A percentile compares a stretch with the other conserved stretches of the same genome.
Evolutionary conservation across 2,888 invertebrate genomes (phyloP).

Genomic region (Acanthococcus lagerstroemiae): DNA sequence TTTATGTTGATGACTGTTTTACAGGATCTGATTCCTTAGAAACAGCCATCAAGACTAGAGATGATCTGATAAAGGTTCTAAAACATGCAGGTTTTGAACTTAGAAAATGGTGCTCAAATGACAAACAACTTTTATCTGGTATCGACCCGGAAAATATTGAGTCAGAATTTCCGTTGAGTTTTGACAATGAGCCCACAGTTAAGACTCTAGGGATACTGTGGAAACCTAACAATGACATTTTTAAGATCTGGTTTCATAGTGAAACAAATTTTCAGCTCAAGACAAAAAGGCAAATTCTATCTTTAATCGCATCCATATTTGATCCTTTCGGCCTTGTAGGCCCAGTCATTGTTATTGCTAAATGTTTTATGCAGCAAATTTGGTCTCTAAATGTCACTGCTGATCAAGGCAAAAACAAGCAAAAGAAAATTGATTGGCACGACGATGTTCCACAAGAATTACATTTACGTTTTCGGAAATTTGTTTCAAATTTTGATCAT

Average conservation of each 20-base stretch:
- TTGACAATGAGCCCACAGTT: not conserved
- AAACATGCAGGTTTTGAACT: not conserved
- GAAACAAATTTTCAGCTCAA: not conserved
- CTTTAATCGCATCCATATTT: not conserved
- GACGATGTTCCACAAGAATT: not conserved
- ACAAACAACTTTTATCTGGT: not conserved
- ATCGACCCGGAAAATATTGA: not conserved
- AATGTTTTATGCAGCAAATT: not conserved
- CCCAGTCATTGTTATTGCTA: not conserved
- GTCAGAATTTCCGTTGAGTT: not conserved
- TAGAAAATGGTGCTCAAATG: not conserved
- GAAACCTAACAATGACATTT: not conserved
- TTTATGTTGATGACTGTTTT: not conserved
- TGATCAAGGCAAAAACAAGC: not conserved
- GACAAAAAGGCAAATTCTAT: not conserved
- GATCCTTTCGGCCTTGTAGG: not conserved
- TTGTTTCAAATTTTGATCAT: too few species aligned
- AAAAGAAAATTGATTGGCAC: not conserved
- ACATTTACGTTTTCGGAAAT: too few species aligned
- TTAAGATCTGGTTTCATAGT: not conserved
- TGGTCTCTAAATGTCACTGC: not conserved
- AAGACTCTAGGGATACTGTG: not conserved
- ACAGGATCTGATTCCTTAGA: not conserved
- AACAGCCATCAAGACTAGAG: not conserved
- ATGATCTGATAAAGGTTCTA: not conserved